A percentile compares a stretch with the other conserved stretches of the same genome.
Evolutionary conservation across 2,888 invertebrate species (phyloP).

Genomic region (Dicranocentrus wangi): DNA sequence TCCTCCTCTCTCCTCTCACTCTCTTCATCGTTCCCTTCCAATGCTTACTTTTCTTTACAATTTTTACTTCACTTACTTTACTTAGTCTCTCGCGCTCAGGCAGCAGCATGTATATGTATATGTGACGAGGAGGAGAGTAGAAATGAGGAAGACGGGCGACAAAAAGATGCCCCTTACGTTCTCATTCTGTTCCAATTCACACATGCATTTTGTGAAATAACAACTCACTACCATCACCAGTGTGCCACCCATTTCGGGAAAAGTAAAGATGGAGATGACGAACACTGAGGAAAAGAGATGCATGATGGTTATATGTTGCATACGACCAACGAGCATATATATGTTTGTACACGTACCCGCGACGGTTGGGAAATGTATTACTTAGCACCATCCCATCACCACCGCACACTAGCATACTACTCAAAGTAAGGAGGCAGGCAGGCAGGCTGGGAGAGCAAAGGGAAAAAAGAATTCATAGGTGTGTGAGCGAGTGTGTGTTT

Average conservation of each 20-base stretch:
- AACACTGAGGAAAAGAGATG: conserved; percentile 32
- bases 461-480: conserved; percentile 34
- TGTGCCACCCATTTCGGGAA: conserved; percentile 47
- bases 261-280: conserved; percentile 45
- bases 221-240: conserved; percentile 32
- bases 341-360: conserved; percentile 10
- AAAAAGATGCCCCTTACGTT: conserved; percentile 63
- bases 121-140: background rate
- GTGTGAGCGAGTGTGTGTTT: conserved; percentile 38
- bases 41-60: conserved; percentile 17
- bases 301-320: conserved; percentile 22
- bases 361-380: conserved; percentile 34
- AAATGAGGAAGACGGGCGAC: conserved; percentile 34
- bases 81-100: background rate
- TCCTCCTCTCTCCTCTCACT: conserved; percentile 40
- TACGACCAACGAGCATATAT: conserved; percentile 11
- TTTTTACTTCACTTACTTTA: conserved; percentile 26
- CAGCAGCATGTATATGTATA: background rate
- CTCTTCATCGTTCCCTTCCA: conserved; percentile 49
- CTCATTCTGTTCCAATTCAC: conserved; percentile 70
- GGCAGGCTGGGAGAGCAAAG: conserved; percentile 24
- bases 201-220: conserved; percentile 64
- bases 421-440: too few species aligned
- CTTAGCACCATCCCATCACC: conserved; percentile 31
- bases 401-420: too few species aligned